These are phyloP conservation scores for Lypha dubia DNA, from an alignment of 2,888 invertebrate species.

Conservation along the genomic window DNA sequence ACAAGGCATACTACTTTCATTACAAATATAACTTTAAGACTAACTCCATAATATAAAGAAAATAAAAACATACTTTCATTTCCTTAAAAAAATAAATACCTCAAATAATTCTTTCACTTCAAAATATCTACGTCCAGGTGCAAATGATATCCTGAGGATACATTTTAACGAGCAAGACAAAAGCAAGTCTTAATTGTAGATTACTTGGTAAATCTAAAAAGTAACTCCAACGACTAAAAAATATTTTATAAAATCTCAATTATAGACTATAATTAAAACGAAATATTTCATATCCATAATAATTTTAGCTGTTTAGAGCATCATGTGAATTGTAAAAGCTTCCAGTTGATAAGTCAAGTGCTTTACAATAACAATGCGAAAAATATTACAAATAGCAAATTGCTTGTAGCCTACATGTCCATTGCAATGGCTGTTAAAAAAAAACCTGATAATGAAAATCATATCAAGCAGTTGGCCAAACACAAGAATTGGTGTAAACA, in stretches of 20 bases:
- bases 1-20: not conserved
- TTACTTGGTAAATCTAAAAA: conserved; percentile 7
- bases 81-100: conserved; percentile 43
- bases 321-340: conserved; percentile 17
- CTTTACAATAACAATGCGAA: conserved; percentile 36
- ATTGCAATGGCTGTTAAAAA: conserved; percentile 61
- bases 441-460: conserved; percentile 68
- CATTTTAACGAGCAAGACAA: conserved; percentile 47
- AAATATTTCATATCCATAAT: conserved; percentile 55
- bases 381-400: not conserved
- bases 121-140: conserved; percentile 50
- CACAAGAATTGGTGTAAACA: conserved; percentile 14
- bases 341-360: conserved; percentile 59
- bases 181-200: conserved; percentile 59
- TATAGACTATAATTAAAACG: conserved; percentile 57
- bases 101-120: conserved; percentile 55
- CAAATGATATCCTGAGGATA: conserved; percentile 64
- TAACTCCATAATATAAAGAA: not conserved
- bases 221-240: conserved; percentile 20
- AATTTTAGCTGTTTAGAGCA: conserved; percentile 53
- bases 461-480: conserved; percentile 56
- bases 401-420: conserved; percentile 6
- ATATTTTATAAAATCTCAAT: conserved; percentile 30
- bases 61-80: conserved; percentile 47
- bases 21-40: not conserved